Base-by-base conservation (phyloP, 2,797 vertebrate species). In the Mus spretus region DNA sequence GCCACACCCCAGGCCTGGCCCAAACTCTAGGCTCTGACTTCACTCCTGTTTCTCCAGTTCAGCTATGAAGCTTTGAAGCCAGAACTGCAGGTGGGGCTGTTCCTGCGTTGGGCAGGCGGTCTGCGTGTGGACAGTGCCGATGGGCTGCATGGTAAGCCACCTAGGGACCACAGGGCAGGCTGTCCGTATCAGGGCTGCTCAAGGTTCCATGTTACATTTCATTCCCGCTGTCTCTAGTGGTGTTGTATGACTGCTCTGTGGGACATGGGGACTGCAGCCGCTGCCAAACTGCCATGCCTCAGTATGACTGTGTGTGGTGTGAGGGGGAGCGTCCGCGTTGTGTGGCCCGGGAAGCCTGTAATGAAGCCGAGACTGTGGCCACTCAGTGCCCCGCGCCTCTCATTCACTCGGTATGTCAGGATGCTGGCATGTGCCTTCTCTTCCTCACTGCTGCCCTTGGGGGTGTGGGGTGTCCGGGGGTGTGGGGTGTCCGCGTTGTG, bases 241-340 rank as follows among this genome's bases (percentile, higher is more conserved):
- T 99, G 3, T 98, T 99, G 92, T 99, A 99, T 96, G 99, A 99
- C 98, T 99, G 99, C 98, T 99, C 99, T 0, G 99, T 99, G 98
- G 99, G 99, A 50, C 99, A 99, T 1, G 98, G 98, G 0, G 99
- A 99, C 98, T 99, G 99, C 93, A 99, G 99, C 98, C 99, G 98
- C 97, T 99, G 99, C 98, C 99, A 99, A 72, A 99, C 99, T 0
- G 99, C 99, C 6, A 98, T 98, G 93, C 98, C 98, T 1, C 99
- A 99, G 96, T 99, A 99, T 2, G 98, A 98, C 83, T 99, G 99
- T 22, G 99, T 99, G 97, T 99, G 99, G 99, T 99, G 99, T 34
- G 99, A 99, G 2, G 99, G 98, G 1, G 97, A 98, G 22, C 98
- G 85, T 53, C 98, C 99, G 89, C 99, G 98, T 88, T 99, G 99